These are phyloP conservation scores for Diorhabda elongata DNA, from an alignment of 1,140 invertebrate species.

Conservation along the genomic window DNA sequence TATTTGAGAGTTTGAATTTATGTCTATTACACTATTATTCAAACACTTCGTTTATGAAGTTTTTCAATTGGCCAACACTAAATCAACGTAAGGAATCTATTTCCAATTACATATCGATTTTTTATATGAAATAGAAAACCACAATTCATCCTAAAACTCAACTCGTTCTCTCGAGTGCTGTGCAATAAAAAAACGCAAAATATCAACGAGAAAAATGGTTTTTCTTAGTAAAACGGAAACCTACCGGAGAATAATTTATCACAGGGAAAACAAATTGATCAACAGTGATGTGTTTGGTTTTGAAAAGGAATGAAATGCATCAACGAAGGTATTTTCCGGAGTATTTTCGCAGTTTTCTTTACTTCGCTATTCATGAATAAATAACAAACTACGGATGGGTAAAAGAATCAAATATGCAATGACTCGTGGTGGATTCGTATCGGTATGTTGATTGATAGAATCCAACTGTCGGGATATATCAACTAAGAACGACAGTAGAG, in stretches of 20 bases:
- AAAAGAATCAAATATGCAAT: neutral
- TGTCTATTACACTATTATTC: too few relatives aligned
- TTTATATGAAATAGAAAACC: too few relatives aligned
- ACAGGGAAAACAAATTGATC: conserved; percentile 2
- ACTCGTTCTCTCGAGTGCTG: neutral
- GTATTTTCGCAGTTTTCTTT: neutral
- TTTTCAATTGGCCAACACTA: too few relatives aligned
- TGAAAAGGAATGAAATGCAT: neutral
- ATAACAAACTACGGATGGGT: neutral
- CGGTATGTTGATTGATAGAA: neutral
- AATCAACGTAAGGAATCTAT: too few relatives aligned
- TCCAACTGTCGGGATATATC: too few relatives aligned
- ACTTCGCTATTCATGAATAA: neutral
- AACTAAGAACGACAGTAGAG: too few relatives aligned
- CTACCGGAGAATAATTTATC: neutral
- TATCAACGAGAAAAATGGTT: neutral
- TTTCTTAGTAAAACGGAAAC: neutral
- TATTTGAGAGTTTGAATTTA: too few relatives aligned
- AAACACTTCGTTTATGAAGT: too few relatives aligned
- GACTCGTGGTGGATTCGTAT: neutral
- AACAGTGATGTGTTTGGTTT: conserved; percentile 2
- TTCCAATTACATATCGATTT: too few relatives aligned
- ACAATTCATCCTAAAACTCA: neutral
- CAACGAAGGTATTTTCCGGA: neutral
- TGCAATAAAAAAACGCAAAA: neutral